phyloP scores from a whole-genome alignment of 1,140 invertebrate genomes.

The Pentalonia nigronervosa region DNA sequence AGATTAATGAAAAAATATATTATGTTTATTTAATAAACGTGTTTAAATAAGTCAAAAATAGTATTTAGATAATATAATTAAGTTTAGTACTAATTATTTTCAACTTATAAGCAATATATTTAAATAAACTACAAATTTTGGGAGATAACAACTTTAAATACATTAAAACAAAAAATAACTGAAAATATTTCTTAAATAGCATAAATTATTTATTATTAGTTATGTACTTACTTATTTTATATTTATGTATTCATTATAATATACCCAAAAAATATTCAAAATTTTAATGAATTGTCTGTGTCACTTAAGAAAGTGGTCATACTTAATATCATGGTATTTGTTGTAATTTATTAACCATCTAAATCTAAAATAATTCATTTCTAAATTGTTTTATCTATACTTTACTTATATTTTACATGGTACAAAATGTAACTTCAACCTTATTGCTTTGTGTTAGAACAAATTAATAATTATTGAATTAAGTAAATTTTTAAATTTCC shows the following conservation, averaged over 20 bases:
- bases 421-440: background rate
- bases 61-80: background rate
- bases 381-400: too few relatives aligned
- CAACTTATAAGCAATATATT: background rate
- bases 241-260: too few relatives aligned
- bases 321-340: too few relatives aligned
- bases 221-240: too few relatives aligned
- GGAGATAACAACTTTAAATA: background rate
- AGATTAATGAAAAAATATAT: background rate
- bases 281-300: too few relatives aligned
- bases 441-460: background rate
- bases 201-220: too few relatives aligned
- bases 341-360: too few relatives aligned
- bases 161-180: background rate
- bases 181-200: background rate
- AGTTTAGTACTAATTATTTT: background rate
- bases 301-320: too few relatives aligned
- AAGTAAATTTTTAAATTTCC: background rate
- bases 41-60: background rate
- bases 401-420: background rate
- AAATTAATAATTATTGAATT: background rate
- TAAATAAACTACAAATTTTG: background rate
- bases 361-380: too few relatives aligned
- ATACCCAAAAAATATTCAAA: too few relatives aligned
- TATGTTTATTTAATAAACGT: background rate